Base-by-base conservation (phyloP, 2,888 invertebrate genomes). In the Agrochola lychnidis region DNA sequence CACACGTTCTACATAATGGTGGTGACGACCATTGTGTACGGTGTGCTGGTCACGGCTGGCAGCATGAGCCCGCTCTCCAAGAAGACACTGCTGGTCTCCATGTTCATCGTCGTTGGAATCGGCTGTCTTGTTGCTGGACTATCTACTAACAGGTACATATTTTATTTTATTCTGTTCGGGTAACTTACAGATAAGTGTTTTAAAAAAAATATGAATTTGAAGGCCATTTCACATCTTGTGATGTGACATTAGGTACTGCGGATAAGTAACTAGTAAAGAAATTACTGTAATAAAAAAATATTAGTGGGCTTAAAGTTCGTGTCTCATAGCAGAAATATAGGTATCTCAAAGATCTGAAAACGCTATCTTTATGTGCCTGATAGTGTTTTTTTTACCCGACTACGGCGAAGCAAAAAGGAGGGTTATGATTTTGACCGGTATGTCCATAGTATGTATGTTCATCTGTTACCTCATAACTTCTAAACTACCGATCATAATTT, bases 1-100 rank as follows among this genome's bases (percentile, higher is more conserved):
- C 88, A 91, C 67, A 94, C 95, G 0, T 95, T 96, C 89, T 88
- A 90, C 76, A 93, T 96, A 40, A 95, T 95, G 90, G 92, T 93
- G 73, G 89, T 92, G 66, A 93, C 95, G 4, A 94, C 95, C 0
- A 81, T 94, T n/a, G 89, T 94, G n/a, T 95, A 94, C 84, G 94
- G 94, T 4, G 76, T 90, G 53, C 70, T 94, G 30, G 95, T 95
- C 59, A 91, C 93, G 67, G 89, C 89, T 3, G 89, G 90, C 84
- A 94, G 95, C 86, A 80, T 94, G 74, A 93, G 92, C 70, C 93
- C 95, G 3, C 78, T 96, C 67, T 89, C 93, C 76, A 96, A 96
- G 92, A 94, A 92, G 89, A 90, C 90, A 0, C 88, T 94, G 57
- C 92, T 96, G 0, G 88, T 95, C 19, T 67, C 85, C 73, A 95